Evolutionary conservation across 2,113 vertebrate genomes (phyloP).

Genomic region (Salvelinus alpinus): DNA sequence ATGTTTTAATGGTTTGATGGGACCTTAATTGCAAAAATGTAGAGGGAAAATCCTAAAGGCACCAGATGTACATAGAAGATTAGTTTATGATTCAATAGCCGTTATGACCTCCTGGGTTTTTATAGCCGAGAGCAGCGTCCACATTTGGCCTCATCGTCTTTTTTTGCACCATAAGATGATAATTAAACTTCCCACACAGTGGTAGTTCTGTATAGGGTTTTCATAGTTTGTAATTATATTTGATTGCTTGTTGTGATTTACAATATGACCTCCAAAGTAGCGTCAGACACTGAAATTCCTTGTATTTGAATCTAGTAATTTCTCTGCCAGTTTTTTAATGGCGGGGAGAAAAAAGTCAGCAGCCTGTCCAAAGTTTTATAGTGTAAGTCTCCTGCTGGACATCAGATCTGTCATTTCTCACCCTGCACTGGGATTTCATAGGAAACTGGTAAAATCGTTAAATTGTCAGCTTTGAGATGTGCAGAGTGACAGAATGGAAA

Average conservation of each 20-base stretch:
- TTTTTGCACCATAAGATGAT: conserved; percentile 59
- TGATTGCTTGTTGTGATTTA: conserved; percentile 68
- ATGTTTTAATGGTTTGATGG: conserved; percentile 17
- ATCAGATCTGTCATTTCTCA: conserved; percentile 79
- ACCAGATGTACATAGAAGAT: conserved; percentile 4
- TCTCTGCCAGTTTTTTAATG: conserved; percentile 61
- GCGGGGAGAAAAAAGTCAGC: conserved; percentile 48
- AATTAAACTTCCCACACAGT: conserved; percentile 58
- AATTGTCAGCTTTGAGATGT: conserved; percentile 79
- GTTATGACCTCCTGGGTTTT: conserved; percentile 40
- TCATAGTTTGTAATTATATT: conserved; percentile 66
- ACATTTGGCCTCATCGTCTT: conserved; percentile 49
- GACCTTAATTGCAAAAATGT: not conserved
- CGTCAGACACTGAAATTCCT: conserved; percentile 50
- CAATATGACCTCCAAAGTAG: conserved; percentile 52
- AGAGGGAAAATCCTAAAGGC: conserved; percentile 27
- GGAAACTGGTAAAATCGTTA: conserved; percentile 87
- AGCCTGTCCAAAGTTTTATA: conserved; percentile 70
- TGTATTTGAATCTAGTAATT: conserved; percentile 58
- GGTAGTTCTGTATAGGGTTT: conserved; percentile 58
- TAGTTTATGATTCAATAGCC: conserved; percentile 22
- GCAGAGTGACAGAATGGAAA: conserved; percentile 75
- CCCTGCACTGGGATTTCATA: conserved; percentile 72
- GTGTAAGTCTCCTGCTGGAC: conserved; percentile 71
- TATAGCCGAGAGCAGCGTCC: conserved; percentile 37